Base-by-base conservation (phyloP, 2,797 vertebrate species). In the Pantherophis vulpinus region DNA sequence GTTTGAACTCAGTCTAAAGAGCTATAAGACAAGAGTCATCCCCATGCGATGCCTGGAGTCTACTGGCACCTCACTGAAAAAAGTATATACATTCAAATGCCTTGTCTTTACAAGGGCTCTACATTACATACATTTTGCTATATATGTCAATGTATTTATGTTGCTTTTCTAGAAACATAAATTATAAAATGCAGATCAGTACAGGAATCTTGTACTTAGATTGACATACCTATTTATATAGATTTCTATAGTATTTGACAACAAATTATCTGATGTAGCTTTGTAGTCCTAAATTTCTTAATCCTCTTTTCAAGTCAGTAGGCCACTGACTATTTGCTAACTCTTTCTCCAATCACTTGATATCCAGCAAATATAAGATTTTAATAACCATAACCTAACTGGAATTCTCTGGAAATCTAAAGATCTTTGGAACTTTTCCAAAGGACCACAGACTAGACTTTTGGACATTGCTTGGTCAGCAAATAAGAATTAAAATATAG, bases 381-480 rank as follows among this genome's bases (percentile, higher is more conserved):
- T 1, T 94, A 95, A 59, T 90, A 94, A 96, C 83, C 93, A 61
- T 61, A 63, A 88, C n/a, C 74, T 18, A 61, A 47, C 23, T 55
- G 7, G 86, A 94, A 88, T 90, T 54, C 25, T n/a, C 70, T 66
- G 51, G 47, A 61, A 20, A 18, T 37, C 70, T 37, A 37, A 74
- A 70, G n/a, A 37, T 74, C 16, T 74, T 42, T 79, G 32, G 42
- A 32, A 90, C 27, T 90, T 88, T 74, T 90, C 47, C 91, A 63
- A 92, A 96, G 94, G 95, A 96, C 93, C 93, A 92, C 91, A 59
- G 6, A 60, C 20, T 94, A 86, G 86, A 27, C 79, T 94, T 94
- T 95, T 95, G 94, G 94, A 92, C 95, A 94, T 87, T 88, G 95
- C 92, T 5, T 13, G 93, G 88, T 27, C 93, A 94, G 95, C 94